Conservation (phyloP, 2,888 invertebrate species). For the Elysia crispata region DNA sequence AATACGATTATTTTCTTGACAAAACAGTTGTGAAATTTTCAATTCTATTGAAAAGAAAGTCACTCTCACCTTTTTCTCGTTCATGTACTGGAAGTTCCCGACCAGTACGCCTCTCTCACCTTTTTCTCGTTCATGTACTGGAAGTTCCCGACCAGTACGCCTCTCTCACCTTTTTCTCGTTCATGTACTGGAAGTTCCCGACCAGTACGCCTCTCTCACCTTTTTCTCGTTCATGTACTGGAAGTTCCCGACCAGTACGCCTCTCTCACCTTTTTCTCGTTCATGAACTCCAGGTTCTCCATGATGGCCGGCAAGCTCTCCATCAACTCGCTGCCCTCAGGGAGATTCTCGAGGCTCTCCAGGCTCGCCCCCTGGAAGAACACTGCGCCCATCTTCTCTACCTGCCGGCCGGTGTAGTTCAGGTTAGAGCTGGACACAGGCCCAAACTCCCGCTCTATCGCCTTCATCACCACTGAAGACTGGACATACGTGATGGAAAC, state of each 20-base stretch:
- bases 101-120: too few relatives aligned
- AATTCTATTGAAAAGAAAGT: too few relatives aligned
- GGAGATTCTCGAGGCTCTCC: conserved; percentile 5
- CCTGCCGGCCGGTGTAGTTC: conserved; percentile 23
- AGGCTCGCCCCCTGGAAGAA: conserved; percentile 15
- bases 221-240: not conserved
- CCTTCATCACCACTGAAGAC: conserved; percentile 14
- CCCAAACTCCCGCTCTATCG: conserved; percentile 10
- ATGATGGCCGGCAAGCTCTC: conserved; percentile 7
- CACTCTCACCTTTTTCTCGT: too few relatives aligned
- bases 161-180: too few relatives aligned
- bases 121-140: too few relatives aligned
- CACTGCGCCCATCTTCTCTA: conserved; percentile 6
- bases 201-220: too few relatives aligned
- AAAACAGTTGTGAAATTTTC: too few relatives aligned
- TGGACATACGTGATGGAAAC: not conserved
- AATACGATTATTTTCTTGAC: too few relatives aligned
- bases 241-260: too few relatives aligned
- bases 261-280: conserved; percentile 11
- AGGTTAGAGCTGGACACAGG: conserved; percentile 13
- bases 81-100: too few relatives aligned
- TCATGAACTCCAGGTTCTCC: conserved; percentile 9
- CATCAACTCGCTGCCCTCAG: conserved; percentile 18
- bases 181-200: too few relatives aligned
- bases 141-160: too few relatives aligned